Percentiles rank a stretch among this genome's conserved stretches.
phyloP scores from a whole-genome alignment of 2,113 vertebrate species.

The Nettapus auritus region DNA sequence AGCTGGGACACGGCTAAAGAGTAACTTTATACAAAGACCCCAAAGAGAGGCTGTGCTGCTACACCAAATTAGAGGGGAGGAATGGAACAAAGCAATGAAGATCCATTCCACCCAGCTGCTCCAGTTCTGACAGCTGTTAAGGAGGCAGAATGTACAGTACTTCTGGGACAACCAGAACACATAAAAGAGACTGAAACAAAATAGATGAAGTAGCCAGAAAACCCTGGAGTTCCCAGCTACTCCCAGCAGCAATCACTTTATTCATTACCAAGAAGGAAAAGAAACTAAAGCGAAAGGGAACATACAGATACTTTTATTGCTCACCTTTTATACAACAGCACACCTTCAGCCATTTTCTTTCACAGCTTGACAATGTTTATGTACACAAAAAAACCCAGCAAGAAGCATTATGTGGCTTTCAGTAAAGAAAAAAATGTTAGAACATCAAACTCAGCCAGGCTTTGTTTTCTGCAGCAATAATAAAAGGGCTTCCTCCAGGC shows the following conservation, averaged over 20 bases:
- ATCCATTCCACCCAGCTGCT: neutral
- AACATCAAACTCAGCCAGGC: slow-evolving; percentile 80
- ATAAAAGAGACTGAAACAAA: neutral
- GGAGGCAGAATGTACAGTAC: neutral
- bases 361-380: slow-evolving; percentile 85
- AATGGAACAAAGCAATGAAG: neutral
- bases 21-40: neutral
- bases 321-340: slow-evolving; percentile 87
- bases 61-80: neutral
- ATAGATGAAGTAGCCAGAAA: neutral
- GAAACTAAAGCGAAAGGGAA: slow-evolving; percentile 64
- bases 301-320: slow-evolving; percentile 88
- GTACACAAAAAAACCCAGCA: slow-evolving; percentile 82
- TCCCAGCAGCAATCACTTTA: neutral
- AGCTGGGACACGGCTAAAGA: neutral
- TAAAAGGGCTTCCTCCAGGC: slow-evolving; percentile 79
- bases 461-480: slow-evolving; percentile 78
- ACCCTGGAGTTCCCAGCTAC: neutral
- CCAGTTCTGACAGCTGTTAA: neutral
- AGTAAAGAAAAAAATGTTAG: slow-evolving; percentile 70
- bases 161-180: neutral
- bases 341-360: slow-evolving; percentile 87
- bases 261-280: slow-evolving; percentile 15
- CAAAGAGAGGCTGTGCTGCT: fast-evolving
- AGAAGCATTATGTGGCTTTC: slow-evolving; percentile 80